Base-by-base conservation (phyloP, 2,113 vertebrate species). In the Damaliscus lunatus region DNA sequence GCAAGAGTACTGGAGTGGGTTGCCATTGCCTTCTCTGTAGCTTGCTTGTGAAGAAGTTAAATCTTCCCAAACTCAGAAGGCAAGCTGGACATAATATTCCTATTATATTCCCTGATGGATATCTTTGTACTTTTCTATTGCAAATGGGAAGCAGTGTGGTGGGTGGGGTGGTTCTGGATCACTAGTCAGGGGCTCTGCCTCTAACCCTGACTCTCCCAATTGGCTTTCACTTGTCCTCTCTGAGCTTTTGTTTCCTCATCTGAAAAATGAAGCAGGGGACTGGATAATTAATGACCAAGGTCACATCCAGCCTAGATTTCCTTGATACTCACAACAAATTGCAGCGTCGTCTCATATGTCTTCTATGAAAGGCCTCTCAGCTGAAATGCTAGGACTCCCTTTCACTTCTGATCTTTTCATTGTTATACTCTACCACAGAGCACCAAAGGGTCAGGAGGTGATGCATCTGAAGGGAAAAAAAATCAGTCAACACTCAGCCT, bases 331-430 rank as follows among this genome's bases (percentile, higher is more conserved):
- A 67, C n/a, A 94, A n/a, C 87, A 88, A 90, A 85, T 67, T 85
- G 74, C 53, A 71, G 23, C 0, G 1, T 36, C 48, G 4, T 59
- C 29, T 85, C 86, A 29, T 31, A 40, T 48, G 64, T 94, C 60
- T 91, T 96, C 88, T 60, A 27, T 55, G 43, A 94, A 92, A 88
- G 36, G 16, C 64, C 33, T 77, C 33, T 94, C 59, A 82, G 55
- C 64, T 85, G 31, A 92, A 91, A 50, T 81, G 19, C 2, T 1
- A 36, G 43, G 31, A 62, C 85, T 96, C 67, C 88, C 64, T 94
- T 96, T 91, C 53, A 53, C 55, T 50, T 91, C 57, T 88, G 33
- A 85, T 53, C 95, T 88, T 98, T 92, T 96, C 60, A 50, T 86
- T 33, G 36, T 67, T 90, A 5, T 33, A 14, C 8, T 96, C 64